Conservation (phyloP, 37 sponge, comb jelly and placozoan genomes). For the Aplysina aerophoba region DNA sequence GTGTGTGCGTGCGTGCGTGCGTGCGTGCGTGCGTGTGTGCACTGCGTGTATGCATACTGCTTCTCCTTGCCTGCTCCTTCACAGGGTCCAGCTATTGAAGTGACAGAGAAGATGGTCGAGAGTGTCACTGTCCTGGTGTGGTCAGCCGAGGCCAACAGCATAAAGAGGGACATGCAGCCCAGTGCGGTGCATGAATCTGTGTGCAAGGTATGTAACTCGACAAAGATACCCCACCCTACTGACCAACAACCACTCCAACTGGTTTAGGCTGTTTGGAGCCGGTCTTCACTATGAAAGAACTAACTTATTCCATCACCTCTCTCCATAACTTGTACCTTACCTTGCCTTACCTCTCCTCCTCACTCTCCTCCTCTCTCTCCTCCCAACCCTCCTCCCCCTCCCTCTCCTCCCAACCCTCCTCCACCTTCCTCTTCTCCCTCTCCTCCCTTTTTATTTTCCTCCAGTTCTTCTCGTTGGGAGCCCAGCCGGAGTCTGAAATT, state of each 20-base stretch:
- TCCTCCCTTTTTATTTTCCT: background rate
- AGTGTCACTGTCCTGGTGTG: background rate
- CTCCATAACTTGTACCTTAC: too few relatives aligned
- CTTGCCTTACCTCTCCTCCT: too few relatives aligned
- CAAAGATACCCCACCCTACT: background rate
- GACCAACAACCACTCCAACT: too few relatives aligned
- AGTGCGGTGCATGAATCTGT: background rate
- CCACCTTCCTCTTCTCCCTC: background rate
- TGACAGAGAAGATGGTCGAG: background rate
- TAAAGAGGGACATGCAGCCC: background rate
- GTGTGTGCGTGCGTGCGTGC: background rate
- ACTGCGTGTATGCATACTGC: background rate
- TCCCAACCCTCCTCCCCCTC: too few relatives aligned
- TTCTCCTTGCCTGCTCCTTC: background rate
- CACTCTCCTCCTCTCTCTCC: too few relatives aligned
- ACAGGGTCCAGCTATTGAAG: background rate
- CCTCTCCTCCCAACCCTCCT: background rate
- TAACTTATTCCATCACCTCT: too few relatives aligned
- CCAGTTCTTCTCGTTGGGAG: conserved; percentile 51
- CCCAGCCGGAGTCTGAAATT: conserved; percentile 59
- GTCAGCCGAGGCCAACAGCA: conserved; percentile 15
- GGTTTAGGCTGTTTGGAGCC: background rate
- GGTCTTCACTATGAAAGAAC: too few relatives aligned
- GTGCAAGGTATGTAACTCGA: background rate
- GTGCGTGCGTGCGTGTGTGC: background rate